phyloP scores from a whole-genome alignment of 2,888 invertebrate species.

The Allolobophora icterica region DNA sequence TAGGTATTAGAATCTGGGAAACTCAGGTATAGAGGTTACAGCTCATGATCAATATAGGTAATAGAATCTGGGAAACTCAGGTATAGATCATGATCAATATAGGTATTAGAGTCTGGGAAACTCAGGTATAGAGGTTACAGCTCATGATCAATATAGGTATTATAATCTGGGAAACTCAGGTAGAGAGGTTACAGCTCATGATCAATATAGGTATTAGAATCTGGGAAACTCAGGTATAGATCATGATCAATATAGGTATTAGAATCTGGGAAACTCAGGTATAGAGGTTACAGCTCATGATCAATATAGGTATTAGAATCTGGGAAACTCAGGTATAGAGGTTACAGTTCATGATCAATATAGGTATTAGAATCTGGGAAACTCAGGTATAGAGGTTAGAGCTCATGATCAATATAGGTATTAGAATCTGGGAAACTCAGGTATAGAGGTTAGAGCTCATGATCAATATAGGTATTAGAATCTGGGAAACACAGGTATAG shows the following conservation, averaged over 20 bases:
- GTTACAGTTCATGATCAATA: not conserved
- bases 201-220: not conserved
- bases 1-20: too few relatives aligned
- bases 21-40: not conserved
- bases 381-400: not conserved
- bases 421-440: not conserved
- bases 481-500: not conserved
- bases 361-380: too few relatives aligned
- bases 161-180: slow-evolving; percentile 9
- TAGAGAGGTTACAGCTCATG: not conserved
- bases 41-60: not conserved
- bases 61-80: not conserved
- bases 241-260: not conserved
- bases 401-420: not conserved
- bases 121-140: not conserved
- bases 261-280: slow-evolving; percentile 18
- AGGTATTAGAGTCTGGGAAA: too few relatives aligned
- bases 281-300: not conserved
- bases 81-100: not conserved
- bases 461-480: not conserved
- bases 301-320: not conserved
- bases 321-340: not conserved
- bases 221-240: not conserved
- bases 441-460: not conserved
- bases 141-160: not conserved